Evolutionary conservation across 2,113 vertebrate genomes (phyloP).

Genomic region (Mesocricetus auratus): DNA sequence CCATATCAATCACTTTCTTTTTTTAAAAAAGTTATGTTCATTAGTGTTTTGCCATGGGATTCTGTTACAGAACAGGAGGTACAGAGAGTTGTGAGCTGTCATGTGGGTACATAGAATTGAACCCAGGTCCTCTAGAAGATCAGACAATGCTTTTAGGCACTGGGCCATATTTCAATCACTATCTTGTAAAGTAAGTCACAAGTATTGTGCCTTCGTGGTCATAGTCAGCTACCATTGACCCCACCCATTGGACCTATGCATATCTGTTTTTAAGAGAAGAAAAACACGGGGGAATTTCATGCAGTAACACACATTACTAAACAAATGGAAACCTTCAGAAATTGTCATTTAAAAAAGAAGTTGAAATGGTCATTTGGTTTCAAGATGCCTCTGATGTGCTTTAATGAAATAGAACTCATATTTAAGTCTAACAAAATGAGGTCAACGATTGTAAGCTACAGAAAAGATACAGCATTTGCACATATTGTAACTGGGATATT

Average conservation of each 20-base stretch:
- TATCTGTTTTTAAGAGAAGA: slow-evolving; percentile 6
- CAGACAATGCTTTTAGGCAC: too few species aligned
- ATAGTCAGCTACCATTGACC: neutral
- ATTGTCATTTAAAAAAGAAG: neutral
- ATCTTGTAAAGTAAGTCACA: neutral
- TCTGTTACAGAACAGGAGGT: too few species aligned
- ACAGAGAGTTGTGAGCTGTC: too few species aligned
- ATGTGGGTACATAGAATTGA: too few species aligned
- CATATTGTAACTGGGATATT: neutral
- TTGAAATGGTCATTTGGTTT: neutral
- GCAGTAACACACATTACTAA: neutral
- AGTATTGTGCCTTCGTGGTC: neutral
- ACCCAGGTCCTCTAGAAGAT: too few species aligned
- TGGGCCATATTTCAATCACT: too few species aligned
- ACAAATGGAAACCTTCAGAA: neutral
- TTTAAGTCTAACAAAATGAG: neutral
- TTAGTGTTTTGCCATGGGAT: too few species aligned
- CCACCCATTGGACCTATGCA: neutral
- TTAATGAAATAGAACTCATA: neutral
- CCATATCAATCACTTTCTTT: neutral
- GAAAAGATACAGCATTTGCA: neutral
- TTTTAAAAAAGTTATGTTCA: too few species aligned
- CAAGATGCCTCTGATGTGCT: neutral
- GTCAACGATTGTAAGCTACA: neutral
- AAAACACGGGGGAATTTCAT: neutral